A percentile compares a stretch with the other conserved stretches of the same genome.
Conservation (phyloP, 2,113 vertebrate genomes). For the Lathamus discolor region DNA sequence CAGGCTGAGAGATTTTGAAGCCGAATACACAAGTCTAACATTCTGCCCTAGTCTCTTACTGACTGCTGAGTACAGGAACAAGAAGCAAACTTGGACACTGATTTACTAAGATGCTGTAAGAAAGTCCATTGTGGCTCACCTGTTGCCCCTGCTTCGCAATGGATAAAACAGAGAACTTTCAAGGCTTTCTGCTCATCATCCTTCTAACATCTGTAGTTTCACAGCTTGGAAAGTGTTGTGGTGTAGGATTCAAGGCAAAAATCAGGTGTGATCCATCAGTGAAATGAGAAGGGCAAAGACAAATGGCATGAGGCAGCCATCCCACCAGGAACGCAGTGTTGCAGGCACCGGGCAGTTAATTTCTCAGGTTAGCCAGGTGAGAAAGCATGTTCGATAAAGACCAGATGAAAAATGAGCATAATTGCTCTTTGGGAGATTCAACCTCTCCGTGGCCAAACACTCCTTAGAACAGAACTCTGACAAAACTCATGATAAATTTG, state of each 20-base stretch:
- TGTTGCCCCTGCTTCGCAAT: background rate
- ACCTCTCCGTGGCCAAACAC: background rate
- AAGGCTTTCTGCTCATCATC: background rate
- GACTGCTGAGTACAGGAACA: background rate
- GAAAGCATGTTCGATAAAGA: background rate
- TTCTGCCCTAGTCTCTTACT: background rate
- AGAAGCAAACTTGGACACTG: background rate
- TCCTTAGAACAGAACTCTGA: background rate
- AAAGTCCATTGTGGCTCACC: background rate
- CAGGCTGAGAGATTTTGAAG: background rate
- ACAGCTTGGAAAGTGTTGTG: background rate
- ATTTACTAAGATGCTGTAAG: background rate
- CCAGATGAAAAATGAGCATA: background rate
- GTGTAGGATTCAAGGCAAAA: background rate
- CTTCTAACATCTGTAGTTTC: background rate
- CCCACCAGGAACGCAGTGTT: background rate
- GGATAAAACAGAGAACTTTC: background rate
- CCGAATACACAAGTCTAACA: background rate
- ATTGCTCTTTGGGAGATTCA: background rate
- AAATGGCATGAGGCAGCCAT: background rate
- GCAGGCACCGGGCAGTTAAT: background rate
- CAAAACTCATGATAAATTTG: background rate
- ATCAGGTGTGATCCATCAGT: background rate
- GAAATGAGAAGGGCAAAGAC: background rate
- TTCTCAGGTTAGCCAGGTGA: background rate